Evolutionary conservation across 2,797 vertebrate species (phyloP), one percentile per base, ranked within the genome.

Genomic region (Bufotes viridis): DNA sequence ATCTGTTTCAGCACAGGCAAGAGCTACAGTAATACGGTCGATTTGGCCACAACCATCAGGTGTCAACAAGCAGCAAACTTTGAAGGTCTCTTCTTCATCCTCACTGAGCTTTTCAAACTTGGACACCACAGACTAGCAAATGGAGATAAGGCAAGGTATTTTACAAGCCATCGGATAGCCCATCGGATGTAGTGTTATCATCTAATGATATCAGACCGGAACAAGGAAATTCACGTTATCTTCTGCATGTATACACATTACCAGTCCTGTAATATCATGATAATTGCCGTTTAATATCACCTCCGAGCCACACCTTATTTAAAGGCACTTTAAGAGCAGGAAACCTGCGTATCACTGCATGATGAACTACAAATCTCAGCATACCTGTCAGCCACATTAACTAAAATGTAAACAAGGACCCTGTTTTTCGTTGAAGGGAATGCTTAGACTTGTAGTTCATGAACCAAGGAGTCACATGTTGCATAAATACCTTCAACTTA

Each of bases 1-100:
- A 63, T 57, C 87, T 60, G 34, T 69, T 69, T 12, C 63, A 18
- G 26, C 58, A 12, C 24, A 84, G 34, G 3, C 20, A 84, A 74
- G 67, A 87, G 78, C 14, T 80, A 76, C 72, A 72, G 70, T 84
- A 72, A 84, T 55, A 17, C 18, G 12, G 8, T 22, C 65, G 34
- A 65, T n/a, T 65, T 51, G 20, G 51, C 55, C 29, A 60, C 26
- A 85, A 20, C 49, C 26, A 84, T 69, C 70, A 61, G 49, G 53
- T 86, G 69, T 78, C 80, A 86, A 34, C 84, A 70, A 51, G 13
- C 84, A 78, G 24, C 53, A 78, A 86, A 89, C 88, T 89, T 89
- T 86, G 18, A 81, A 81, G 49, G 22, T 67, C 3, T 78, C 6
- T 29, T 34, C 70, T 42, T 24, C 55, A 60, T 86, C 34, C 70